phyloP scores from a whole-genome alignment of 1,140 invertebrate species.

The Eciton burchellii region DNA sequence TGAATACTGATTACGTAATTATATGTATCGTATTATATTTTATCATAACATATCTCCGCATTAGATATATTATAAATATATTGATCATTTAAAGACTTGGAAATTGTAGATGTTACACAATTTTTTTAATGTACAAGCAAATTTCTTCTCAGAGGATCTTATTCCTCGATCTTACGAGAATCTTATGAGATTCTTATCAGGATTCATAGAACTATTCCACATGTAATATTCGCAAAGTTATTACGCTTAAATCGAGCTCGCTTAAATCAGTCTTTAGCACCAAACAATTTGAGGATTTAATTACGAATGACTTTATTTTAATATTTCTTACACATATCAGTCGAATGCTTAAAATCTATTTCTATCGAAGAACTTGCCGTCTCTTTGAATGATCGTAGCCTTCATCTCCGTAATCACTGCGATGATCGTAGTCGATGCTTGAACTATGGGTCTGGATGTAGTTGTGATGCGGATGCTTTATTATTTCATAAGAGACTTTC shows the following conservation, averaged over 20 bases:
- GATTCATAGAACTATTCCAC: too few relatives aligned
- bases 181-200: too few relatives aligned
- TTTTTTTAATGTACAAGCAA: not conserved
- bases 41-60: not conserved
- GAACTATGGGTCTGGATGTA: slow-evolving; percentile 91
- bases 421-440: slow-evolving; percentile 89
- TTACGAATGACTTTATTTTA: slow-evolving; percentile 23
- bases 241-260: not conserved
- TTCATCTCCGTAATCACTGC: slow-evolving; percentile 88
- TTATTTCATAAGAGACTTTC: slow-evolving; percentile 93
- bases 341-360: slow-evolving; percentile 24
- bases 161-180: too few relatives aligned
- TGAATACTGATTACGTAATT: slow-evolving; percentile 5
- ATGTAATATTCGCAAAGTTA: too few relatives aligned
- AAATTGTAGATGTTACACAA: not conserved
- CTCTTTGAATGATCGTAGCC: slow-evolving; percentile 32
- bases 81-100: not conserved
- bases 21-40: not conserved
- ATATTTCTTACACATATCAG: not conserved
- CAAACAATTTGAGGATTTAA: too few relatives aligned
- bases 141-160: not conserved
- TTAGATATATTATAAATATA: not conserved
- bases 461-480: slow-evolving; percentile 93
- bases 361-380: slow-evolving; percentile 18
- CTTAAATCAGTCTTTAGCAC: too few relatives aligned